A percentile compares a stretch with the other conserved stretches of the same genome.
Evolutionary conservation across 2,113 vertebrate genomes (phyloP).

Genomic region (Myotis davidii): DNA sequence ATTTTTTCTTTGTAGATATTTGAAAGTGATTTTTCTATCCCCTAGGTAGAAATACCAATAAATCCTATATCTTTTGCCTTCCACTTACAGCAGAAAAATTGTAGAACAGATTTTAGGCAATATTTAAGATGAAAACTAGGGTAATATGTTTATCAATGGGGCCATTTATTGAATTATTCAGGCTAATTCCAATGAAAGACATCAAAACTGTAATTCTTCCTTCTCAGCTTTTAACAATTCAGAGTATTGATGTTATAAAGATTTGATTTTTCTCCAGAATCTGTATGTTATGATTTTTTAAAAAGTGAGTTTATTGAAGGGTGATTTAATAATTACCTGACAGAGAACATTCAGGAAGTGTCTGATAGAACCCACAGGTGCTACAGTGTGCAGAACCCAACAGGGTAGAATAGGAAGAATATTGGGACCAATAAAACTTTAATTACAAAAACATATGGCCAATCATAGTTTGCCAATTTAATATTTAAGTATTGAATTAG

Average conservation of each 20-base stretch:
- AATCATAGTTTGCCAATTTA: not conserved
- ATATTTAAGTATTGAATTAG: not conserved
- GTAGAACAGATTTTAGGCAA: not conserved
- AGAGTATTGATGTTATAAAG: not conserved
- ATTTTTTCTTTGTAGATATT: not conserved
- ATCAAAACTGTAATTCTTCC: not conserved
- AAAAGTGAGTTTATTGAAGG: not conserved
- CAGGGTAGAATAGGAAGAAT: not conserved
- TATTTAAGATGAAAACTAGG: not conserved
- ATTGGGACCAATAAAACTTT: not conserved
- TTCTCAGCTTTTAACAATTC: slow-evolving; percentile 28
- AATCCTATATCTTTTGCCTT: not conserved
- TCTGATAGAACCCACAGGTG: not conserved
- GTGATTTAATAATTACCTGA: not conserved
- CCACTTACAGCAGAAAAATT: not conserved
- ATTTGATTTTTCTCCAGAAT: not conserved
- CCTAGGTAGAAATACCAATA: not conserved
- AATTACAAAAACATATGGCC: not conserved
- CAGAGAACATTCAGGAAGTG: not conserved
- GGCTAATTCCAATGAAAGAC: not conserved
- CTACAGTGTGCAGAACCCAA: accelerated
- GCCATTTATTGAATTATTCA: not conserved
- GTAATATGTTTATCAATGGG: not conserved
- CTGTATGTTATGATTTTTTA: not conserved
- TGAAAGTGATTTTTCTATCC: not conserved